Evolutionary conservation across 2,797 vertebrate genomes (phyloP).

Genomic region (Buphagus erythrorhynchus): DNA sequence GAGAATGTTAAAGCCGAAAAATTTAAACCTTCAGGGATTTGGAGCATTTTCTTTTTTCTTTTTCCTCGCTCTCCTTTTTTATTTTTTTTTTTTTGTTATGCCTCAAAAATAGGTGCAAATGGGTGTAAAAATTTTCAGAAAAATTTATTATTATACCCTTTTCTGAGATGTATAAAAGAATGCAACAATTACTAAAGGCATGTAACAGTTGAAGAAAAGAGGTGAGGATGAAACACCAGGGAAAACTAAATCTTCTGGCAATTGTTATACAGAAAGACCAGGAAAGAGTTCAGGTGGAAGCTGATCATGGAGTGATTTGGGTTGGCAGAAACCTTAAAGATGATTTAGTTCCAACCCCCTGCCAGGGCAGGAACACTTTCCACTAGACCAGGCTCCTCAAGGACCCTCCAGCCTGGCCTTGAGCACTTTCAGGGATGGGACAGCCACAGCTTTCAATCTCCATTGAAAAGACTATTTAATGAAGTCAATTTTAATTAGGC

Average conservation of each 20-base stretch:
- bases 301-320: not conserved
- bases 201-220: not conserved
- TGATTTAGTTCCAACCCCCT: not conserved
- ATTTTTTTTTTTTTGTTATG: not conserved
- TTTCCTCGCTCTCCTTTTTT: no score
- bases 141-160: not conserved
- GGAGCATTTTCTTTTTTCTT: not conserved
- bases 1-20: not conserved
- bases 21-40: not conserved
- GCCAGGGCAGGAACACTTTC: not conserved
- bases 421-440: not conserved
- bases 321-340: not conserved
- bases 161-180: not conserved
- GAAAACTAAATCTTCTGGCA: not conserved
- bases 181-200: not conserved
- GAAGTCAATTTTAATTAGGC: not conserved
- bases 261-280: not conserved
- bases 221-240: not conserved
- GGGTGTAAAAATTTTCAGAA: not conserved
- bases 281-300: not conserved
- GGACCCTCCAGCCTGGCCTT: not conserved
- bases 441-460: not conserved
- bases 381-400: not conserved
- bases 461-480: not conserved
- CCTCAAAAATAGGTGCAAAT: not conserved